Percentiles rank a stretch among this genome's conserved stretches.
Evolutionary conservation across 1,140 invertebrate species (phyloP).

Genomic region (Drosophila grimshawi): DNA sequence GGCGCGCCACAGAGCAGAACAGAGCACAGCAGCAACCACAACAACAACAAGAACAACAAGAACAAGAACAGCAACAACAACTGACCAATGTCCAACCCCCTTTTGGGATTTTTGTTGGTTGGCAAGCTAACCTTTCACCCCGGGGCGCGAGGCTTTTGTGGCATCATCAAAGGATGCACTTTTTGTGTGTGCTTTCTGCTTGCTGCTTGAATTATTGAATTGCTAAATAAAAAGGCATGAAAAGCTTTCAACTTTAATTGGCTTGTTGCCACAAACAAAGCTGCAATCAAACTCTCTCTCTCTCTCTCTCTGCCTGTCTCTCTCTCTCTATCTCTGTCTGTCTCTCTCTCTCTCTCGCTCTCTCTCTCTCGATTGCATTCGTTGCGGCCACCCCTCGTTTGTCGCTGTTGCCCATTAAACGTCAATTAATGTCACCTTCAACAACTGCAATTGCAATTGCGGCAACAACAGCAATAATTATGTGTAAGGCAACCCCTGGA

Average conservation of each 20-base stretch:
- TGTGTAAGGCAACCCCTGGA: constrained; percentile 13
- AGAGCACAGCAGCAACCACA: too few species aligned
- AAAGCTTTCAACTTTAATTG: constrained; percentile 71
- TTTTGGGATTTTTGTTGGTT: neutral
- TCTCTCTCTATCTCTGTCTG: neutral
- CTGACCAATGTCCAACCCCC: constrained; percentile 40
- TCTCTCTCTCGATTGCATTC: neutral
- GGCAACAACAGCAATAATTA: constrained; percentile 11
- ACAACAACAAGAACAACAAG: too few species aligned
- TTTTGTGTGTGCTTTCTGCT: constrained; percentile 42
- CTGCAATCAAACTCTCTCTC: neutral
- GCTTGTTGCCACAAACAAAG: constrained; percentile 41
- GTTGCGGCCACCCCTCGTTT: constrained; percentile 5
- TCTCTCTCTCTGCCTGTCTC: neutral
- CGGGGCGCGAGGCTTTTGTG: constrained; percentile 10
- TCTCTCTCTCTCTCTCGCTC: neutral
- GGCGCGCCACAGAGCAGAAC: neutral
- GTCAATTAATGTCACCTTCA: constrained; percentile 81
- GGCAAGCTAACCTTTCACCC: constrained; percentile 51
- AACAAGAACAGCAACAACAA: neutral
- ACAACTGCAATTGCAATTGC: constrained; percentile 67
- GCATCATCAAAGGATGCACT: constrained; percentile 56
- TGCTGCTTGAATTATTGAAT: constrained; percentile 42
- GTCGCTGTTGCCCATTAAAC: constrained; percentile 63
- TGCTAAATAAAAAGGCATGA: constrained; percentile 58